Evolutionary conservation across 2,113 vertebrate genomes (phyloP), one percentile per base, ranked within the genome.

Genomic region (Odontesthes bonariensis): DNA sequence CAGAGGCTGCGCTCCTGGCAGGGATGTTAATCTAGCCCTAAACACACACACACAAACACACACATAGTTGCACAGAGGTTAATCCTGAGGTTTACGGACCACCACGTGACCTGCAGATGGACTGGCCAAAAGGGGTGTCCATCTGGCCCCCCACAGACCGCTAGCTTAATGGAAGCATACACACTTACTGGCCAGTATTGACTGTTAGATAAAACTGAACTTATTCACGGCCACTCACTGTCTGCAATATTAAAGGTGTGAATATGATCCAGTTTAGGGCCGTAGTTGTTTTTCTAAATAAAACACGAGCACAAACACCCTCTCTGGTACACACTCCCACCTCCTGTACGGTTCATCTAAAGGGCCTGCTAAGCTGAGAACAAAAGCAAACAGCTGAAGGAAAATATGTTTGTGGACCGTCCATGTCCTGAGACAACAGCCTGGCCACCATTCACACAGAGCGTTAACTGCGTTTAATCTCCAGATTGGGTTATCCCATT

Each of bases 51-150:
- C 62, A 69, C 42, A 52, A 49, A 13, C 19, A n/a, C 69, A 57
- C 69, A 17, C 51, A 22, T 12, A 70, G 55, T 51, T 66, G 82
- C 56, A 79, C 77, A 51, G 66, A 86, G 88, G 86, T 91, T 94
- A 94, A 94, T 94, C 91, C 88, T 5, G 9, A 84, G 87, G 88
- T 89, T 94, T 94, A 93, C 69, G 62, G 88, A 87, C 84, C 78
- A 70, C 90, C 90, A 91, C 63, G 84, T 91, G 89, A 93, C 91
- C 88, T 89, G 80, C 92, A 94, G 91, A 94, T 92, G 92, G 92
- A 86, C 84, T 22, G 79, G 46, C 61, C 88, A 88, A 89, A 89
- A 86, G 77, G 84, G 88, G 83, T 61, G 83, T 93, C 93, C 93
- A 94, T 94, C 92, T 94, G 94, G 88, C 69, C 85, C 82, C 84